These are phyloP conservation scores for Stegodyphus dumicola DNA, from an alignment of 1,140 invertebrate species.

Conservation along the genomic window DNA sequence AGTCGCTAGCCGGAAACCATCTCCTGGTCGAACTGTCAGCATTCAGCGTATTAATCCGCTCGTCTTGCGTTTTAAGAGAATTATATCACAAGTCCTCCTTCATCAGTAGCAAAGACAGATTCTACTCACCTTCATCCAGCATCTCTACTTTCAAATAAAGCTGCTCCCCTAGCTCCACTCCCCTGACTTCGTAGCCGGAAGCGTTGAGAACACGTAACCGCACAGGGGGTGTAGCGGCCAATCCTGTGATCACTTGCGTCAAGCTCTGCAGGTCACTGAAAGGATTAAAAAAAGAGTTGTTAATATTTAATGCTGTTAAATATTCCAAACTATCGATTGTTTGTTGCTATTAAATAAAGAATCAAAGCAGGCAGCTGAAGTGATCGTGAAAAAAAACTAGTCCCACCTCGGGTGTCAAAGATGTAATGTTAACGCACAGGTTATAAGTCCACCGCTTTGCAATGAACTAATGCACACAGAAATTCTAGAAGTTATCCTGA, in stretches of 20 bases:
- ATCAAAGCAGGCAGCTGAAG: too few relatives aligned
- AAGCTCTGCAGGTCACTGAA: slow-evolving; percentile 59
- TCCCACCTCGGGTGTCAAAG: too few relatives aligned
- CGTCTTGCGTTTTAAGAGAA: too few relatives aligned
- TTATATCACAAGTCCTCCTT: not conserved
- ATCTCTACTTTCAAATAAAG: slow-evolving; percentile 66
- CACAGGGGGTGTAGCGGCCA: slow-evolving; percentile 66
- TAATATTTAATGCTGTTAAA: not conserved
- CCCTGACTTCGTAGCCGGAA: slow-evolving; percentile 64
- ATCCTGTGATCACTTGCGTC: slow-evolving; percentile 65
- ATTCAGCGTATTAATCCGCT: too few relatives aligned
- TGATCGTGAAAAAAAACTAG: too few relatives aligned
- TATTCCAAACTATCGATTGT: not conserved
- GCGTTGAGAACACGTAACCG: slow-evolving; percentile 65
- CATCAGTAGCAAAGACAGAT: not conserved
- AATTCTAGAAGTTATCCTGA: too few relatives aligned
- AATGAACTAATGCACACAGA: too few relatives aligned
- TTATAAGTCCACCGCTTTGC: too few relatives aligned
- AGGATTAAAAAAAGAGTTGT: not conserved
- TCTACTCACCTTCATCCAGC: slow-evolving; percentile 63
- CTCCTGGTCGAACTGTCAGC: too few relatives aligned
- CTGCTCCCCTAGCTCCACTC: slow-evolving; percentile 65
- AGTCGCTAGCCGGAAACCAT: too few relatives aligned
- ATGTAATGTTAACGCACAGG: too few relatives aligned
- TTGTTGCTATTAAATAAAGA: too few relatives aligned